Evolutionary conservation across 1,140 invertebrate genomes (phyloP).

Genomic region (Nebria ingens): DNA sequence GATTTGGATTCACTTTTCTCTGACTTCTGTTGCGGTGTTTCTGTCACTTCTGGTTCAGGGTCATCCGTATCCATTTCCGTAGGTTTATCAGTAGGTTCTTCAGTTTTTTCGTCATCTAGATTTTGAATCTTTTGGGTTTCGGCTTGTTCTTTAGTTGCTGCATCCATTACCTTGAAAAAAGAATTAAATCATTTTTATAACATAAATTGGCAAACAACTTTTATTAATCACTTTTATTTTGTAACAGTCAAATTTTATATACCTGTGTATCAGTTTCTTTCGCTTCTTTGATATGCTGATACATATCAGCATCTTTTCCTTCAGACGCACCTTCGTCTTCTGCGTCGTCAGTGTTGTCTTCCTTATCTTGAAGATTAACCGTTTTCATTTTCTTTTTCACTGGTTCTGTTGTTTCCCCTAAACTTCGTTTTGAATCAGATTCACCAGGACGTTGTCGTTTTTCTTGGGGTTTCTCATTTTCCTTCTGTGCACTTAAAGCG

Average conservation of each 20-base stretch:
- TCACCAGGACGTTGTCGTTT: constrained; percentile 39
- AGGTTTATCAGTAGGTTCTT: constrained; percentile 37
- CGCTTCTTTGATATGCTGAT: constrained; percentile 76
- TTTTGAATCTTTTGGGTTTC: constrained; percentile 54
- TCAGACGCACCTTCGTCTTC: constrained; percentile 38
- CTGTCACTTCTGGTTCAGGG: constrained; percentile 22
- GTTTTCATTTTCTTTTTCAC: constrained; percentile 44
- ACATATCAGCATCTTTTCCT: constrained; percentile 53
- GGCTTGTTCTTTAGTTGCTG: constrained; percentile 74
- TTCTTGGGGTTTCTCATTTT: constrained; percentile 27
- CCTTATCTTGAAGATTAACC: constrained; percentile 34
- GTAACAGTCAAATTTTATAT: constrained; percentile 12
- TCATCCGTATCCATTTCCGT: constrained; percentile 31
- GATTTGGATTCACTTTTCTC: constrained; percentile 40
- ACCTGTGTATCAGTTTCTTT: constrained; percentile 51
- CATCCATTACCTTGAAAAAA: constrained; percentile 49
- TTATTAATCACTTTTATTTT: constrained; percentile 18
- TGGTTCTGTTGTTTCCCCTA: constrained; percentile 35
- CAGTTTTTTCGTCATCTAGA: constrained; percentile 43
- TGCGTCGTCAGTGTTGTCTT: constrained; percentile 35
- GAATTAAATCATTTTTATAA: constrained; percentile 15
- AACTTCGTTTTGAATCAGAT: constrained; percentile 36
- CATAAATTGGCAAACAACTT: constrained; percentile 1
- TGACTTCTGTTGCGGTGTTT: constrained; percentile 32
- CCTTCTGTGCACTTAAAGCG: constrained; percentile 24